Evolutionary conservation across 2,113 vertebrate species (phyloP).

Genomic region (Heterocephalus glaber): DNA sequence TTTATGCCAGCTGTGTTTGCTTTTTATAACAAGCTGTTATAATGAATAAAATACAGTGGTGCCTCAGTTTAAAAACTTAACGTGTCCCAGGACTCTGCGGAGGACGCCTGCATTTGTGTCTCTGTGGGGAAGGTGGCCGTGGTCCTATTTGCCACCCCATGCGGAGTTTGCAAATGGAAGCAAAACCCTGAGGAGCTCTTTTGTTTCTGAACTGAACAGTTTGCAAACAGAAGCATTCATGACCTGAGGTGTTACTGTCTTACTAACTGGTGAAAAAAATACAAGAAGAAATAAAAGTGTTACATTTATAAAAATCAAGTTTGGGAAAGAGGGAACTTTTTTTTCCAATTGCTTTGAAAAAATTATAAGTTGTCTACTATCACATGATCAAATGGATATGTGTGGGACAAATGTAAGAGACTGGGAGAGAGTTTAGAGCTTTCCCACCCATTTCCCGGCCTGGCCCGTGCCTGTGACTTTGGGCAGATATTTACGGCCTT

Average conservation of each 20-base stretch:
- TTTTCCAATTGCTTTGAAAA: background rate
- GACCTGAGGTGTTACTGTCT: background rate
- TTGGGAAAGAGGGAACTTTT: background rate
- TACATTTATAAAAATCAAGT: background rate
- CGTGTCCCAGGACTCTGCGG: background rate
- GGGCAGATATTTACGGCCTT: background rate
- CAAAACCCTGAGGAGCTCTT: background rate
- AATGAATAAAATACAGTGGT: background rate
- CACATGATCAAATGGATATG: background rate
- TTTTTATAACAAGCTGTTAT: background rate
- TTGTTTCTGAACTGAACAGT: background rate
- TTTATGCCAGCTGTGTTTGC: background rate
- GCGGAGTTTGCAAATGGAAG: background rate
- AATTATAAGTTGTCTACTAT: background rate
- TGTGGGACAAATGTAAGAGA: background rate
- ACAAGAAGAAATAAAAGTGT: background rate
- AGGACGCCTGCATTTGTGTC: background rate
- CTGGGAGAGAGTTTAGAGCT: background rate
- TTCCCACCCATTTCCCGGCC: background rate
- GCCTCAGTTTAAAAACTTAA: background rate
- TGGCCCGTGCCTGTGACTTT: background rate
- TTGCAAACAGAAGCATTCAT: background rate
- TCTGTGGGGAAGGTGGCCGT: background rate
- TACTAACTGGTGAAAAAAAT: background rate
- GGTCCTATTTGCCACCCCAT: background rate